These are phyloP conservation scores for Leptoteleia sp. DNA, from an alignment of 1,140 invertebrate species.

Conservation along the genomic window DNA sequence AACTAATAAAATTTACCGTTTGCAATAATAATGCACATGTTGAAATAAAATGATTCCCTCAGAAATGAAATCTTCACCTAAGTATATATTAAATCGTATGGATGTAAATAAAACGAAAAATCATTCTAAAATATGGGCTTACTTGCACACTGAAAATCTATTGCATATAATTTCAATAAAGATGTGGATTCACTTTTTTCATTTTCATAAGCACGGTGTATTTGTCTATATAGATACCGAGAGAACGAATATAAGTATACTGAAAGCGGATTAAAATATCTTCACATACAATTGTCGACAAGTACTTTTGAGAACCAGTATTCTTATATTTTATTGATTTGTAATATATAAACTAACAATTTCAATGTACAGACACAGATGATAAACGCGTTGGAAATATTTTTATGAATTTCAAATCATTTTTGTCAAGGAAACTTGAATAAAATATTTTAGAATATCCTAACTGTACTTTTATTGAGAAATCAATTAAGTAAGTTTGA, in stretches of 20 bases:
- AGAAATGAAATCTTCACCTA: not conserved
- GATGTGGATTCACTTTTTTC: conserved; percentile 44
- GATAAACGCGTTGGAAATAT: conserved; percentile 4
- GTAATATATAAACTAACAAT: conserved; percentile 7
- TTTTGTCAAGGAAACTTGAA: conserved; percentile 2
- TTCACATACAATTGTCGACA: conserved; percentile 37
- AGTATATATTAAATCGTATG: not conserved
- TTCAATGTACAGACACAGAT: conserved; percentile 8
- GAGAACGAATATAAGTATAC: conserved; percentile 28
- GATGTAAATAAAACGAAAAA: conserved; percentile 11
- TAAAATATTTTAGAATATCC: too few species aligned
- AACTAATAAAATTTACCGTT: too few species aligned
- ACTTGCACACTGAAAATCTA: conserved; percentile 3
- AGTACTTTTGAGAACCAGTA: conserved; percentile 24
- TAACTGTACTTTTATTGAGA: too few species aligned
- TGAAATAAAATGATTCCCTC: too few species aligned
- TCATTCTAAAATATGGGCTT: not conserved
- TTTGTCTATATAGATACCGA: conserved; percentile 18
- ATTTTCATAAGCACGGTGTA: conserved; percentile 37
- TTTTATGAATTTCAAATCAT: conserved; percentile 3
- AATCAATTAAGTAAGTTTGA: too few species aligned
- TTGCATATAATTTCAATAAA: conserved; percentile 37
- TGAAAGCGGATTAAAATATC: conserved; percentile 49
- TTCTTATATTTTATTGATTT: conserved; percentile 42
- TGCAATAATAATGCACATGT: too few species aligned